phyloP scores from a whole-genome alignment of 2,113 vertebrate genomes.

The Parus major region DNA sequence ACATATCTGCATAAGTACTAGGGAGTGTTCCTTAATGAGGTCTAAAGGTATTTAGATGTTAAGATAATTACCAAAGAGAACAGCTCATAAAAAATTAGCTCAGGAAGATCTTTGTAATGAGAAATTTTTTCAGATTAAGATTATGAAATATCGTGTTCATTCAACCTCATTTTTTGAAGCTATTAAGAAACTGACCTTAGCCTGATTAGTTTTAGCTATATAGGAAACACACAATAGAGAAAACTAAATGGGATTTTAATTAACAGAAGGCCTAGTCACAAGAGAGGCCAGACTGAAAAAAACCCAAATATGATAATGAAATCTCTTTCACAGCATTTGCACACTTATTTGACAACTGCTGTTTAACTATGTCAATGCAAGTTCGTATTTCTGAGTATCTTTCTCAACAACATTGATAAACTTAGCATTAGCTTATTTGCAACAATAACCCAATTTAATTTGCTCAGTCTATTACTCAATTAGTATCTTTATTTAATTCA shows the following conservation, averaged over 20 bases:
- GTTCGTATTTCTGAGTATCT: not conserved
- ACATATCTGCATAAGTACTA: not conserved
- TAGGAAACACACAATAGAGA: not conserved
- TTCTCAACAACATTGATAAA: not conserved
- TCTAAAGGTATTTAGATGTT: not conserved
- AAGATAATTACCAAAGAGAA: not conserved
- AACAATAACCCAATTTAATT: not conserved
- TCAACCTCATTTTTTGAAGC: not conserved
- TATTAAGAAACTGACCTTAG: not conserved
- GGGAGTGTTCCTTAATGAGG: not conserved
- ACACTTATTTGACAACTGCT: not conserved
- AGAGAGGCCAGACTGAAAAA: not conserved
- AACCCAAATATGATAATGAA: not conserved
- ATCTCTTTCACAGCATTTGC: not conserved
- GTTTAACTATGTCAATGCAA: not conserved
- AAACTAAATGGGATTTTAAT: not conserved
- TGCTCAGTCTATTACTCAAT: conserved; percentile 10
- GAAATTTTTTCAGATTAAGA: not conserved
- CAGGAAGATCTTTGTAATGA: not conserved
- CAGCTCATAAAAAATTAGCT: not conserved
- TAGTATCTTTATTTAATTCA: not conserved
- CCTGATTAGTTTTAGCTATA: not conserved
- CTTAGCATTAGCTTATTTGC: not conserved
- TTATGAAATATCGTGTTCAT: not conserved
- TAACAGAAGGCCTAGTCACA: not conserved